Evolutionary conservation across 2,113 vertebrate species (phyloP), one percentile per base, ranked within the genome.

Genomic region (Chitala chitala): DNA sequence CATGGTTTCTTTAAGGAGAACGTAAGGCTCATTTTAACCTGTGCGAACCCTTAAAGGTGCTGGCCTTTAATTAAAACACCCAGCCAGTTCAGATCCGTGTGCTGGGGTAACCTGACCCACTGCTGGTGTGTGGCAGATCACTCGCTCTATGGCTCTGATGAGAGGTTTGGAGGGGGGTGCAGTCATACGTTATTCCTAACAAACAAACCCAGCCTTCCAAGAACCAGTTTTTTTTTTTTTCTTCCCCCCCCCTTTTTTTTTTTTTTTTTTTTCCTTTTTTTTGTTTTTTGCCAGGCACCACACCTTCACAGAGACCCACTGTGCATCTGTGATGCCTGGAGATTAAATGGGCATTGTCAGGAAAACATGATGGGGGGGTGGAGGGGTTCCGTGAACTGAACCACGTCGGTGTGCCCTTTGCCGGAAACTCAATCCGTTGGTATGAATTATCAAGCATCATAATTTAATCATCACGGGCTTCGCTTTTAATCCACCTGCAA

Each of bases 401-500:
- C 84, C 85, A 75, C 82, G 71, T 71, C 13, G 79, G 81, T 75
- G 81, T 83, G 85, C 79, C 83, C 84, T 82, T 78, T 79, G 79
- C 83, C 89, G 78, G 94, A 96, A 95, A 94, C 87, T 61, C 77
- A 92, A 92, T 89, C 93, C 86, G 63, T 73, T 78, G 83, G 89
- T 88, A 91, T 96, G 92, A 95, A 87, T 91, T 92, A 88, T 89
- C 88, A 75, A 80, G 90, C 86, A 76, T 93, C 95, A 96, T 97
- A 88, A 98, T 96, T 98, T 96, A 99, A 97, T 98, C 85, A 98
- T 98, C 89, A 89, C 82, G 80, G 44, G 81, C 87, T 88, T 87
- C 80, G 84, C 85, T 92, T 92, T 90, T 90, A 87, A 90, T 89
- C 86, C 77, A 64, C 72, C 85, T 80, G 88, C 91, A 95, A 95